Conservation (phyloP, 2,888 invertebrate species). For the Bombylius discolor region DNA sequence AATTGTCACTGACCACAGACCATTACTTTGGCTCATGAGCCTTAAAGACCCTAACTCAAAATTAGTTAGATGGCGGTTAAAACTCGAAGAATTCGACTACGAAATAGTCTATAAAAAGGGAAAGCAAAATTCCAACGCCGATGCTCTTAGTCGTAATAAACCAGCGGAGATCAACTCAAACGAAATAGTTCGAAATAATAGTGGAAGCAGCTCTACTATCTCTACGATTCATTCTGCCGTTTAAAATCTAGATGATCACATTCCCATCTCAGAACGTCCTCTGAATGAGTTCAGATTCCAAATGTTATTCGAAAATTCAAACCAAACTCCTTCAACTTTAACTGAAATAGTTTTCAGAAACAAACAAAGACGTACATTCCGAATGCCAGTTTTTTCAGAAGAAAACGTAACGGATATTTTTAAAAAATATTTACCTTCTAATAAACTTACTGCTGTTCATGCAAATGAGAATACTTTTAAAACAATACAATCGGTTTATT, state of each 20-base stretch:
- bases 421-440: constrained; percentile 11
- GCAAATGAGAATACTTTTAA: constrained; percentile 8
- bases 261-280: constrained; percentile 12
- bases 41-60: no score
- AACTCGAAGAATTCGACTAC: no score
- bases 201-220: neutral
- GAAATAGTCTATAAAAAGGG: constrained; percentile 12
- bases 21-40: no score
- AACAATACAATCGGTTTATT: constrained; percentile 10
- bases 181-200: neutral
- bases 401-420: constrained; percentile 4
- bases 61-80: no score
- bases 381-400: neutral
- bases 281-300: constrained; percentile 14
- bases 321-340: neutral
- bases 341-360: constrained; percentile 12
- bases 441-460: constrained; percentile 10
- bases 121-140: constrained; percentile 4
- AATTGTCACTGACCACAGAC: no score
- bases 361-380: constrained; percentile 1
- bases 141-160: constrained; percentile 4
- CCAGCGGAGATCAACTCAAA: neutral
- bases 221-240: neutral
- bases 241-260: constrained; percentile 9
- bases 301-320: constrained; percentile 7